Evolutionary conservation across 2,797 vertebrate genomes (phyloP).

Genomic region (Potorous gilbertii): DNA sequence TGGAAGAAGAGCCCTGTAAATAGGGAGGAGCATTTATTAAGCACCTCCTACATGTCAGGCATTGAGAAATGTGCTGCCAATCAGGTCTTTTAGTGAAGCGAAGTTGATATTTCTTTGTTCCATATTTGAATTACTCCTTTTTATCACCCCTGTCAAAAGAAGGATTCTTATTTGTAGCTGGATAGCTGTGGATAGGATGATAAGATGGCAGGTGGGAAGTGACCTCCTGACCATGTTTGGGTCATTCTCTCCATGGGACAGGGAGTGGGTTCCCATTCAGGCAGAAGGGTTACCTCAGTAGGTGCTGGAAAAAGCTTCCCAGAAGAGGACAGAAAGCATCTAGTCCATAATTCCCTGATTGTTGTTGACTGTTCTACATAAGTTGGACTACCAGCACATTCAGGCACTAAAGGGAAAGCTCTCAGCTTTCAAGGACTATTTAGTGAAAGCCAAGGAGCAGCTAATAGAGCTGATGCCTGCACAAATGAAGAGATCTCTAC

Average conservation of each 20-base stretch:
- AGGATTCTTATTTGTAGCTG: no score
- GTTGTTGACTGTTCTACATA: neutral
- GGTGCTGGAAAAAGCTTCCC: neutral
- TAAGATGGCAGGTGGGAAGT: neutral
- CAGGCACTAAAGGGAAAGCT: neutral
- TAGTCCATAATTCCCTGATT: neutral
- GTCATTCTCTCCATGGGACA: neutral
- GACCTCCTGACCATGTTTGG: neutral
- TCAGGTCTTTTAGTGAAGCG: no score
- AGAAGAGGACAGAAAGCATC: neutral
- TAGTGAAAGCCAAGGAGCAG: neutral
- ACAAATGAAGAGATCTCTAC: neutral
- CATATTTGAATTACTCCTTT: no score
- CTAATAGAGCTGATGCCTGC: neutral
- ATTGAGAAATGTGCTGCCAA: no score
- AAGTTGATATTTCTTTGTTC: no score
- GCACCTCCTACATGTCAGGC: no score
- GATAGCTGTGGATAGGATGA: no score
- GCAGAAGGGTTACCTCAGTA: neutral
- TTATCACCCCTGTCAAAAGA: no score
- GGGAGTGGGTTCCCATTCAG: neutral
- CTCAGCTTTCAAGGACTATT: neutral
- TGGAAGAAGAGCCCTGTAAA: neutral
- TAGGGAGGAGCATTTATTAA: neutral
- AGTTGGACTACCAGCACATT: neutral